Evolutionary conservation across 2,888 invertebrate genomes (phyloP), one percentile per base, ranked within the genome.

Genomic region (Noctua comes): DNA sequence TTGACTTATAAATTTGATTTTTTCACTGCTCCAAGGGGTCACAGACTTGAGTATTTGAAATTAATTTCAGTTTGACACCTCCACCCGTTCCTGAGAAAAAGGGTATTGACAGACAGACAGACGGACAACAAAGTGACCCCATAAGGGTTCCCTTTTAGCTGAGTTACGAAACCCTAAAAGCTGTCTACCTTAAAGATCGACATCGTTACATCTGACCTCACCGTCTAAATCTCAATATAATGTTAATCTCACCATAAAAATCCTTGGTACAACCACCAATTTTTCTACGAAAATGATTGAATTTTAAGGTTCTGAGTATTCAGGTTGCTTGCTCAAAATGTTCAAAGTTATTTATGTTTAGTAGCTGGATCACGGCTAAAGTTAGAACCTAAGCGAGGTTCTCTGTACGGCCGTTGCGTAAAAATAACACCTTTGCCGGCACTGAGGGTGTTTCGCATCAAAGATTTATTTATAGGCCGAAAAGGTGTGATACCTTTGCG

Each of bases 381-480:
- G 62, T 69, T 68, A 73, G 46, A 71, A 73, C 27, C 18, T 43
- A 40, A 43, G 7, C 48, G 62, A 57, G 73, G 54, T 75, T 59
- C 59, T 66, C 57, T 68, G 51, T 68, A 46, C 62, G 68, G 62
- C 54, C 27, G 43, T 27, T 66, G 57, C 46, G 18, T 82, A 72
- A 73, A 84, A 82, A 82, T 82, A 86, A 31, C 27, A 31, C 46
- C 24, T 68, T 77, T 66, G 54, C 81, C 64, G 57, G 46, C 62
- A 62, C 18, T 65, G 68, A 54, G 74, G 54, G 48, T 65, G 65
- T 64, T 68, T 71, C 13, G 48, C 64, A 64, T 70, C 68, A 73
- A 72, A 76, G 16, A 65, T 76, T 73, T 84, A 85, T 86, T 70
- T 77, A 68, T 78, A 75, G 66, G 10, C 51, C 65, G 48, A 68